Percentiles rank a stretch among this genome's conserved stretches.
phyloP scores from a whole-genome alignment of 2,888 invertebrate genomes.

The Synergus japonicus region DNA sequence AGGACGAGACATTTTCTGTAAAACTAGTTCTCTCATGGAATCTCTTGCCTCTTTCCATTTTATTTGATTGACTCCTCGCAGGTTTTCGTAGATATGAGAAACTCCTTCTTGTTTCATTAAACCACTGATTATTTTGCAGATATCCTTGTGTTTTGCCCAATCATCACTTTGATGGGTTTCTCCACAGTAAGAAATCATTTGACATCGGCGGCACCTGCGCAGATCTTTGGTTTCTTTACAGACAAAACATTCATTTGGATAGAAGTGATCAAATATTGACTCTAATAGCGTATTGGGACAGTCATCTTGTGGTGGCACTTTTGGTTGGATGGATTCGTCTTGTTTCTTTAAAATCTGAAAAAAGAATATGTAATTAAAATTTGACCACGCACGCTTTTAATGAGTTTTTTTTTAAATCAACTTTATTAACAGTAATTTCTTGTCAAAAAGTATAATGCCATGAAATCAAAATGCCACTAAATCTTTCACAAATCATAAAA shows the following conservation, averaged over 20 bases:
- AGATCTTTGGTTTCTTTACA: neutral
- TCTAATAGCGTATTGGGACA: neutral
- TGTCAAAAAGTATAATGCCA: too few relatives aligned
- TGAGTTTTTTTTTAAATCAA: too few relatives aligned
- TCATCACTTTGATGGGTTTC: constrained; percentile 64
- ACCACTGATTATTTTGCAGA: constrained; percentile 60
- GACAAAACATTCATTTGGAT: constrained; percentile 17
- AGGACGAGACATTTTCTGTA: constrained; percentile 52
- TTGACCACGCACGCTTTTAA: too few relatives aligned
- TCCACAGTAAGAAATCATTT: constrained; percentile 67
- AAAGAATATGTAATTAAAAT: neutral
- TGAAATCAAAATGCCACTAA: too few relatives aligned
- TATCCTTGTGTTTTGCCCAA: constrained; percentile 63
- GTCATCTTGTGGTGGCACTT: neutral
- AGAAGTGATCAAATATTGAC: neutral
- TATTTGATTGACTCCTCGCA: constrained; percentile 24
- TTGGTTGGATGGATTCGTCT: constrained; percentile 1
- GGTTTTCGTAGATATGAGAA: constrained; percentile 43
- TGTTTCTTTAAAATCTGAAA: neutral
- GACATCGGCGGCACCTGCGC: constrained; percentile 61
- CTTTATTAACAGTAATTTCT: too few relatives aligned
- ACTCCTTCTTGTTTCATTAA: constrained; percentile 45
- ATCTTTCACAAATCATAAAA: too few relatives aligned
- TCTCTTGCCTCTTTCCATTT: constrained; percentile 57
- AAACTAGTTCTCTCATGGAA: constrained; percentile 56